Conservation (phyloP, 2,113 vertebrate genomes). For the Eurypyga helias region DNA sequence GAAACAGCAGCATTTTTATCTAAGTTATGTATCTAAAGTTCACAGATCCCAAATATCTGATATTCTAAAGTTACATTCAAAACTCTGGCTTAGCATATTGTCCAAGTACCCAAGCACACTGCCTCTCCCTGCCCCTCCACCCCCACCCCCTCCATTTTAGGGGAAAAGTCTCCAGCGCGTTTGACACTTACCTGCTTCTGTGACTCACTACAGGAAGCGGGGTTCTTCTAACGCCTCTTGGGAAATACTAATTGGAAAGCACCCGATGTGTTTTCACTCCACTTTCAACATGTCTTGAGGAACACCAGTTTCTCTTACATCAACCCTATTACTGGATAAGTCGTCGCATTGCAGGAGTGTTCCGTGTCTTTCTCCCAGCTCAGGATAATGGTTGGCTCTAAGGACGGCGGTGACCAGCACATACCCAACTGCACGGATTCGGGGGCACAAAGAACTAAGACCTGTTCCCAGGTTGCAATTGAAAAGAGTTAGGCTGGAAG, state of each 20-base stretch:
- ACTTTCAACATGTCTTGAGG: neutral
- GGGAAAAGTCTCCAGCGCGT: neutral
- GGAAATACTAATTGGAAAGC: neutral
- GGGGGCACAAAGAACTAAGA: neutral
- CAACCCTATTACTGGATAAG: neutral
- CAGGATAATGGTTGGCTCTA: neutral
- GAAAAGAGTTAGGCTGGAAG: neutral
- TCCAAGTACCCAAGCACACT: neutral
- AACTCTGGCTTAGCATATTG: neutral
- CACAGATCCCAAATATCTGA: neutral
- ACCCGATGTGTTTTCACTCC: neutral
- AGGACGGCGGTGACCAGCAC: neutral
- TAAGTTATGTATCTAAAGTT: neutral
- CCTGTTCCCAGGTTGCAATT: neutral
- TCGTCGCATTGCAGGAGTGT: neutral
- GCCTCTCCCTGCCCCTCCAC: neutral
- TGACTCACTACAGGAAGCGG: neutral
- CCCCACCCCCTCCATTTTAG: neutral
- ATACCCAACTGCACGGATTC: neutral
- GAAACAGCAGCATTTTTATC: neutral
- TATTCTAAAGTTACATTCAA: neutral
- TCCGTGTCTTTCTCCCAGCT: neutral
- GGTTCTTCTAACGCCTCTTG: neutral
- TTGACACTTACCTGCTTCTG: neutral
- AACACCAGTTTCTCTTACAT: fast-evolving